phyloP scores from a whole-genome alignment of 2,888 invertebrate species.

The Loripinus fragilis region DNA sequence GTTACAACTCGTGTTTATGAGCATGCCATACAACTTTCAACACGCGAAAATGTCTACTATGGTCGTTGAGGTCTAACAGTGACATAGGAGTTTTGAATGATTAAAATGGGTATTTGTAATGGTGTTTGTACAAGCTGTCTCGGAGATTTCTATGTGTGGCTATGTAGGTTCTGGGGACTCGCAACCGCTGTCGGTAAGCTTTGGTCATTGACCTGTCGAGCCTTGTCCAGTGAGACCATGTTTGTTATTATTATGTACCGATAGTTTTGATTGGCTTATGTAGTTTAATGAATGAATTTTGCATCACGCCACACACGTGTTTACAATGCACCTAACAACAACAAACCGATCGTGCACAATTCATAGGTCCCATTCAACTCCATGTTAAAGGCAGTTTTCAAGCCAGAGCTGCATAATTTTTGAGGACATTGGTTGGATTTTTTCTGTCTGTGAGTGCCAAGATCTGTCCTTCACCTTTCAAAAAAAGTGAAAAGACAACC shows the following conservation, averaged over 20 bases:
- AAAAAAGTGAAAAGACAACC: no score
- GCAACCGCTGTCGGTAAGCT: conserved; percentile 67
- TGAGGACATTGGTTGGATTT: no score
- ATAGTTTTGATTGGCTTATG: conserved; percentile 36
- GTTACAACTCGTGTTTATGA: background rate
- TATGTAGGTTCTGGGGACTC: conserved; percentile 65
- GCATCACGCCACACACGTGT: conserved; percentile 26
- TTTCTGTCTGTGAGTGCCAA: no score
- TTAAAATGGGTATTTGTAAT: conserved; percentile 52
- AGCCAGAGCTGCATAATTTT: no score
- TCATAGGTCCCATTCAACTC: no score
- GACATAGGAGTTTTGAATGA: no score
- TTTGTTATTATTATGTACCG: conserved; percentile 3
- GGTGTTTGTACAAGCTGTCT: conserved; percentile 44
- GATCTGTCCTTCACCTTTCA: no score
- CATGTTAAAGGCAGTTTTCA: no score
- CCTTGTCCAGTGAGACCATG: conserved; percentile 8
- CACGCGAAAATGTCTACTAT: conserved; percentile 10
- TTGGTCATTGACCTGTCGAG: conserved; percentile 1
- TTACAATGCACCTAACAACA: background rate
- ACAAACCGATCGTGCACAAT: background rate
- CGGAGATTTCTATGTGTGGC: conserved; percentile 61
- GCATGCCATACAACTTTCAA: background rate
- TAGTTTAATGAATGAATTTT: conserved; percentile 18
- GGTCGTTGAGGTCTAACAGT: no score